Evolutionary conservation across 2,113 vertebrate species (phyloP).

Genomic region (Aepyceros melampus): DNA sequence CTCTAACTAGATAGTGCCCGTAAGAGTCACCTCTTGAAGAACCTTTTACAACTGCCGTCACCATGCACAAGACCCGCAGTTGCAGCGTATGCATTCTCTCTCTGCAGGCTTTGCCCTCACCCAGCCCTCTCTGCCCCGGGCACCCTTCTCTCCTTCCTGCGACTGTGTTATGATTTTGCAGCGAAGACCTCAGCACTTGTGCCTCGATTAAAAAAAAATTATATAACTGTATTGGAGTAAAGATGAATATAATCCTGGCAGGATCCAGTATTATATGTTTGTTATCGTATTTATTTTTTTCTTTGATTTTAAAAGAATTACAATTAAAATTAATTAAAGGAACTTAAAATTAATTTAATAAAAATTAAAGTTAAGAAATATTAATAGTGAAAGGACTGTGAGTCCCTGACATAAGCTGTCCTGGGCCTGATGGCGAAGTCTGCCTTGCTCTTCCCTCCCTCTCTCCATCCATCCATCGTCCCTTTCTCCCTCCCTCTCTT

Average conservation of each 20-base stretch:
- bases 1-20: slow-evolving; percentile 28
- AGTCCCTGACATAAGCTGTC: not conserved
- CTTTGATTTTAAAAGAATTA: not conserved
- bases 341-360: not conserved
- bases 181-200: not conserved
- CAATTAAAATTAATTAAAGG: not conserved
- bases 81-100: not conserved
- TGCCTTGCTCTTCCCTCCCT: fast-evolving
- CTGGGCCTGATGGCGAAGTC: not conserved
- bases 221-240: not conserved
- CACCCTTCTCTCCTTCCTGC: too few species aligned
- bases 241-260: not conserved
- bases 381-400: not conserved
- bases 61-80: not conserved
- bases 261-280: not conserved
- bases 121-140: fast-evolving
- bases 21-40: not conserved
- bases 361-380: not conserved
- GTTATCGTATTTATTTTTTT: not conserved
- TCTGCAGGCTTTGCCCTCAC: not conserved
- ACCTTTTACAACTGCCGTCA: not conserved
- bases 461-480: fast-evolving
- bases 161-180: not conserved
- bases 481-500: not conserved
- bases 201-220: not conserved